A percentile compares a stretch with the other conserved stretches of the same genome.
Evolutionary conservation across 2,888 invertebrate species (phyloP).

Genomic region (Piscicola geometra): DNA sequence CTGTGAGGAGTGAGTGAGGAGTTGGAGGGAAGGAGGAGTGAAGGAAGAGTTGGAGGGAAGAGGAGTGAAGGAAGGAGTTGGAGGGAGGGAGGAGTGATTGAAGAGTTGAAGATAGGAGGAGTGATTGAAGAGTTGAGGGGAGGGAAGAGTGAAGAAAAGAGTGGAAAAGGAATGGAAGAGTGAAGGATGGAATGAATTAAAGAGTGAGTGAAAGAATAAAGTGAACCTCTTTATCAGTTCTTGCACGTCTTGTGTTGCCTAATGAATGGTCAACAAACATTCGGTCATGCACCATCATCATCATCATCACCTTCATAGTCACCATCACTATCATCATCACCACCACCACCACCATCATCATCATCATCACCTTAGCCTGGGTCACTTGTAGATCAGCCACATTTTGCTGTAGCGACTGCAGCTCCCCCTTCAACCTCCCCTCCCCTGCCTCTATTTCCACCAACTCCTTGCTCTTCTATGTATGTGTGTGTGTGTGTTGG

Average conservation of each 20-base stretch:
- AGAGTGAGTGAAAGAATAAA: no score
- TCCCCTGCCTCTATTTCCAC: neutral
- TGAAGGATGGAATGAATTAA: no score
- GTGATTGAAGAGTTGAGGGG: no score
- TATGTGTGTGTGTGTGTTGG: no score
- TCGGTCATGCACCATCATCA: neutral
- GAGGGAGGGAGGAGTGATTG: no score
- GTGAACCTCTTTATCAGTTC: neutral
- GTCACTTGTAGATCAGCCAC: neutral
- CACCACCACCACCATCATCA: neutral
- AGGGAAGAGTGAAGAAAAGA: no score
- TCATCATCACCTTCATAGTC: neutral
- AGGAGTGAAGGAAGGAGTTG: no score
- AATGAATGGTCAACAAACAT: neutral
- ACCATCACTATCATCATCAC: neutral
- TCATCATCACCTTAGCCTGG: neutral
- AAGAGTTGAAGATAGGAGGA: no score
- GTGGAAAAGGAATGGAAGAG: no score
- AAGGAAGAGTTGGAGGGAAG: no score
- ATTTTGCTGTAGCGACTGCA: neutral
- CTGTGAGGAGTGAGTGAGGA: no score
- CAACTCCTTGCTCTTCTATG: neutral
- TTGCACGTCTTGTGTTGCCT: neutral
- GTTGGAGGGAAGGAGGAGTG: no score
- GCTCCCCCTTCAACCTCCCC: neutral